Conservation (phyloP, 2,888 invertebrate species). For the Nycteola revayana region DNA sequence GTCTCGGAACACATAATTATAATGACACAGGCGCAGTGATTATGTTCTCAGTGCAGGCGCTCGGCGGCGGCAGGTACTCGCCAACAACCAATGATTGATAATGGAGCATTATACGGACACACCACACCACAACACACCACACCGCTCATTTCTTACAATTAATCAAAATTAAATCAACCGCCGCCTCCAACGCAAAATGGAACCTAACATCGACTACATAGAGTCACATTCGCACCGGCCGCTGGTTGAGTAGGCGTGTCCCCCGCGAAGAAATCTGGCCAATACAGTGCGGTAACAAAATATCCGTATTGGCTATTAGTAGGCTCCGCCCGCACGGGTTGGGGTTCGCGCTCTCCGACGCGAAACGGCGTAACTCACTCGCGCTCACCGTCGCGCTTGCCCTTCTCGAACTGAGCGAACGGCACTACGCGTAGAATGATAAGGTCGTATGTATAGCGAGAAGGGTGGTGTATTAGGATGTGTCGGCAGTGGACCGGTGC, state of each 20-base stretch:
- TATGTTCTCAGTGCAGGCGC: slow-evolving; percentile 12
- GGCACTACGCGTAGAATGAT: slow-evolving; percentile 26
- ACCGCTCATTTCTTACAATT: slow-evolving; percentile 76
- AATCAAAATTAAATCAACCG: slow-evolving; percentile 79
- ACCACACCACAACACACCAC: not conserved
- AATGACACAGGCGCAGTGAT: slow-evolving; percentile 2
- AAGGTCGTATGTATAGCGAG: slow-evolving; percentile 41
- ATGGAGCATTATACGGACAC: slow-evolving; percentile 44
- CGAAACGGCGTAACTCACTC: slow-evolving; percentile 38
- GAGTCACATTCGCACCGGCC: slow-evolving; percentile 48
- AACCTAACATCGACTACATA: slow-evolving; percentile 32
- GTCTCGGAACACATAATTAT: no score
- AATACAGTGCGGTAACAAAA: slow-evolving; percentile 83
- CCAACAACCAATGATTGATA: slow-evolving; percentile 47
- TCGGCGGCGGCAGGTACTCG: slow-evolving; percentile 19
- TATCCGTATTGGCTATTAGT: slow-evolving; percentile 83
- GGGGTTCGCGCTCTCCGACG: slow-evolving; percentile 29
- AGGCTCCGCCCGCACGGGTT: slow-evolving; percentile 69
- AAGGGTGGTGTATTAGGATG: slow-evolving; percentile 52
- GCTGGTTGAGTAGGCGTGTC: slow-evolving; percentile 62
- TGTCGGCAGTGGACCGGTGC: slow-evolving; percentile 41
- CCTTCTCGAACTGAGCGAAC: slow-evolving; percentile 27
- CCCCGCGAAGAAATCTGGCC: slow-evolving; percentile 81
- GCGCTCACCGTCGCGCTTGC: slow-evolving; percentile 27
- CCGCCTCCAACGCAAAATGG: slow-evolving; percentile 39